Conservation (phyloP, 2,888 invertebrate genomes). For the Malthinus flaveolus region DNA sequence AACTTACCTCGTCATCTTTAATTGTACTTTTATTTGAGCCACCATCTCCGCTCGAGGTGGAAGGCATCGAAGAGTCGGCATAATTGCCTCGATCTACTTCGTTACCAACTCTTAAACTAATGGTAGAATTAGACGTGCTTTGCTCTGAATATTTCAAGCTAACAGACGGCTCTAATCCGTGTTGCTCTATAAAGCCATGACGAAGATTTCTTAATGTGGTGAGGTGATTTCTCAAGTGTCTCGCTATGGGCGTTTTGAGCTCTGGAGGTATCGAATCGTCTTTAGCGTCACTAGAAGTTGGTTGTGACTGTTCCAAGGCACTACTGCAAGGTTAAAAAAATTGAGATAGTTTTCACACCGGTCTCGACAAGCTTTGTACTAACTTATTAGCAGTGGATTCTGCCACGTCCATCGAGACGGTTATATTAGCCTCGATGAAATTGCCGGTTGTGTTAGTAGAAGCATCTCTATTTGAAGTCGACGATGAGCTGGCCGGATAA, state of each 20-base stretch:
- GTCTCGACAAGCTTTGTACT: background rate
- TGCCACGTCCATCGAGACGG: background rate
- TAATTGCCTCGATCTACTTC: conserved; percentile 17
- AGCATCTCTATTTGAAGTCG: background rate
- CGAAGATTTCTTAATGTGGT: conserved; percentile 54
- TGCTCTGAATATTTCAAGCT: conserved; percentile 63
- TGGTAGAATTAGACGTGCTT: conserved; percentile 65
- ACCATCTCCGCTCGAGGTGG: conserved; percentile 37
- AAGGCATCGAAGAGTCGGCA: conserved; percentile 32
- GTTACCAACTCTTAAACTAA: conserved; percentile 57
- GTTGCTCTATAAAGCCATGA: conserved; percentile 61
- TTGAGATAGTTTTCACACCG: background rate
- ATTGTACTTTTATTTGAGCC: conserved; percentile 23
- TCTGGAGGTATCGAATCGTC: conserved; percentile 26
- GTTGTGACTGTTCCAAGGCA: conserved; percentile 1
- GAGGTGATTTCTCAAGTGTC: conserved; percentile 49
- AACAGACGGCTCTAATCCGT: conserved; percentile 63
- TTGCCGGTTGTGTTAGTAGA: background rate
- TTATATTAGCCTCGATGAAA: background rate
- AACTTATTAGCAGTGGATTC: background rate
- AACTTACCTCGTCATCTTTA: conserved; percentile 32
- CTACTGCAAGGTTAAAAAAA: background rate
- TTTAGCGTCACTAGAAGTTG: conserved; percentile 18
- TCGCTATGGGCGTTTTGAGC: conserved; percentile 43
- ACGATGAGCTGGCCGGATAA: conserved; percentile 7